Evolutionary conservation across 2,888 invertebrate species (phyloP).

Genomic region (Eremobia ochroleuca): DNA sequence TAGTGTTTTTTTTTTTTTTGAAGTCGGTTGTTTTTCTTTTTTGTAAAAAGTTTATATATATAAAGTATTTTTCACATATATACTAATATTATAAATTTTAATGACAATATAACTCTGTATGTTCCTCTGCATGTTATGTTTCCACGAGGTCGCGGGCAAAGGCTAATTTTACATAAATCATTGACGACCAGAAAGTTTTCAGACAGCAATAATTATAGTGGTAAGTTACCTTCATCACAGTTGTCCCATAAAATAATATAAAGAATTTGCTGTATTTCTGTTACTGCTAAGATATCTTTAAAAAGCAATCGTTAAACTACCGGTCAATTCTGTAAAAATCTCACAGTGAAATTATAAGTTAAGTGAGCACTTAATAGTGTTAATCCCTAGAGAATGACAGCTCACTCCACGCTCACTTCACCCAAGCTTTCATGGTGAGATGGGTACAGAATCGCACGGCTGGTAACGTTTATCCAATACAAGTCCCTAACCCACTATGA

Average conservation of each 20-base stretch:
- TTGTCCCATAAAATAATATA: background rate
- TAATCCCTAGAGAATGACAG: too few relatives aligned
- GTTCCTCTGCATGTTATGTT: background rate
- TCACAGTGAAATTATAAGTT: too few relatives aligned
- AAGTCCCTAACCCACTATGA: background rate
- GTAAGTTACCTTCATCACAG: background rate
- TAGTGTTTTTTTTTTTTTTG: too few relatives aligned
- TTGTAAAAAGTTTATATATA: too few relatives aligned
- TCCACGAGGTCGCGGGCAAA: background rate
- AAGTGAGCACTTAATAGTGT: too few relatives aligned
- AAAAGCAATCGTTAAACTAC: background rate
- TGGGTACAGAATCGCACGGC: too few relatives aligned
- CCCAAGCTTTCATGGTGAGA: too few relatives aligned
- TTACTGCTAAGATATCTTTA: background rate
- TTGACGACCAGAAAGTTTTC: background rate
- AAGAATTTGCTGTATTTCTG: background rate
- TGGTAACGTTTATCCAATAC: background rate
- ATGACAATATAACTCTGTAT: background rate
- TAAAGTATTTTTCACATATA: background rate
- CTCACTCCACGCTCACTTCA: too few relatives aligned
- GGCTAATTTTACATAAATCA: background rate
- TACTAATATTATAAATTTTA: background rate
- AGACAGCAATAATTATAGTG: background rate
- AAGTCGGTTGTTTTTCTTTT: too few relatives aligned
- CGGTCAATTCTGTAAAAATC: too few relatives aligned